phyloP scores from a whole-genome alignment of 2,113 vertebrate species.

The Bubo blakistoni region DNA sequence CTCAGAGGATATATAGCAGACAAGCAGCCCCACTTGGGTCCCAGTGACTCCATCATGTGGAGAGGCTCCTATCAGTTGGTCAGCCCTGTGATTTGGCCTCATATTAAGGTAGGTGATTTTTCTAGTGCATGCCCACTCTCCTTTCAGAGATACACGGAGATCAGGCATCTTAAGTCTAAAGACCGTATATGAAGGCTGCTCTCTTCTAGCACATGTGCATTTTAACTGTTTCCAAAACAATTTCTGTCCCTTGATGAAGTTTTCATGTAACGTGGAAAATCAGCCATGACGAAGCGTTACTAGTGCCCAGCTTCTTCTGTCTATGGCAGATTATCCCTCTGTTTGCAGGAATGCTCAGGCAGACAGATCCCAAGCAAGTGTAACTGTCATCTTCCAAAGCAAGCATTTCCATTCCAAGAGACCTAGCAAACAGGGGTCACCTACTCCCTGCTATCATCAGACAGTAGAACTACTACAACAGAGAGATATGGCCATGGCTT shows the following conservation, averaged over 20 bases:
- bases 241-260: not conserved
- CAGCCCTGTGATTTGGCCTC: not conserved
- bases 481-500: not conserved
- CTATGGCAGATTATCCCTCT: fast-evolving
- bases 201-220: not conserved
- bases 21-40: not conserved
- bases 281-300: not conserved
- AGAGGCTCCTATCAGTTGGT: not conserved
- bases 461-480: not conserved
- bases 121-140: not conserved
- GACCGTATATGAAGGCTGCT: not conserved
- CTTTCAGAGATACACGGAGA: not conserved
- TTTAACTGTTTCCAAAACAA: not conserved
- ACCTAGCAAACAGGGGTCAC: not conserved
- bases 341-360: not conserved
- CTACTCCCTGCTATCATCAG: not conserved
- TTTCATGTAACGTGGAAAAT: not conserved
- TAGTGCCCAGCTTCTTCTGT: not conserved
- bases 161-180: not conserved
- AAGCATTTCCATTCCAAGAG: not conserved
- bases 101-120: not conserved
- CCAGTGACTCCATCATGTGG: not conserved
- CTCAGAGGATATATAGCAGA: not conserved
- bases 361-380: not conserved
- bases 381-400: not conserved